Base-by-base conservation (phyloP, 2,888 invertebrate species). In the Drosophila birchii region DNA sequence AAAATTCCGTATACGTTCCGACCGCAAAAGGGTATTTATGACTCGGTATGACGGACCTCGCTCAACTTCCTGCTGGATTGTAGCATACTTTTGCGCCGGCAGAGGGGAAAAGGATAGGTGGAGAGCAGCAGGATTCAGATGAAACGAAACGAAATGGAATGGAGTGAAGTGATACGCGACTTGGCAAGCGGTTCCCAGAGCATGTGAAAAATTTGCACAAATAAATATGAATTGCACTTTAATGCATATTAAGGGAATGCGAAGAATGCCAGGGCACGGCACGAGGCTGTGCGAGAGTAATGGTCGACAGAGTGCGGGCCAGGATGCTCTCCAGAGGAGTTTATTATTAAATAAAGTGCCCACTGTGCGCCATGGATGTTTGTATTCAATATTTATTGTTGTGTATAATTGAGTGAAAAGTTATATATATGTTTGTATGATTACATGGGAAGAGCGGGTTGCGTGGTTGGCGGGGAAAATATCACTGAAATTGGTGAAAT, bases 211-310 rank as follows among this genome's bases (percentile, higher is more conserved):
- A 88, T 88, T 83, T 86, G 84, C 86, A 86, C 86, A 86, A 88
- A 86, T 86, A 86, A 88, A 86, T 86, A 86, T 86, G 86, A 88
- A 88, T 86, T 88, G 86, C 86, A 86, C 84, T 86, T 86, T 83
- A 88, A 86, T 88, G 86, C 80, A 88, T 79, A 86, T 86, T 84
- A 88, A 83, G 81, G 74, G 78, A 67, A 77, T 53, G 51, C 54
- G 47, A 69, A 68, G 67, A 49, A 67, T 67, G 36, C 56, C 67
- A 5, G 64, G 49, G 41, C 56, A 69, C 41, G 60, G 56, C 58
- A 51, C 36, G 29, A 23, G 44, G 36, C n/a, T 16, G 43, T 16
- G 49, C 16, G 36, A 51, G 34, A 49, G 49, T 49, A 49, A 49
- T 32, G 51, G 34, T 34, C 51, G 44, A 18, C n/a, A 14, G 18